Evolutionary conservation across 2,797 vertebrate genomes (phyloP), one percentile per base, ranked within the genome.

Genomic region (Tenualosa ilisha): DNA sequence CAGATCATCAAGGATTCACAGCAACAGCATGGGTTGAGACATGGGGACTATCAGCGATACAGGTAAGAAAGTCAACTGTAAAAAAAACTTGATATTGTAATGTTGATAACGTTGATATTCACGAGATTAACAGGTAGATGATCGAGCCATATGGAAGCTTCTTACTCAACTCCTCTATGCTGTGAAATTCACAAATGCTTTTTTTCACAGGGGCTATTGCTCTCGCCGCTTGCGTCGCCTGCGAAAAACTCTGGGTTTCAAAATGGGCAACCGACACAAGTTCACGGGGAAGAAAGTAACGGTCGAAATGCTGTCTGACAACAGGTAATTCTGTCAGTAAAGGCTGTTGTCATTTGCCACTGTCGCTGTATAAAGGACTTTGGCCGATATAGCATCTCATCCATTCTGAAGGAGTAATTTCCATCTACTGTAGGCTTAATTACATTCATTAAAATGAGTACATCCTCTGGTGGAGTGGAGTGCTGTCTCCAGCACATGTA

Each of bases 1-100:
- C 98, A 99, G 92, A 98, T 99, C 53, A 97, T 99, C 90, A 99
- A 99, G 90, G 98, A 99, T 84, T 99, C 98, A 0, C 98, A 99
- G 94, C 98, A 98, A 91, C 98, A 99, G 89, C 98, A 99, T 40
- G 98, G 98, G 9, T 94, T 99, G 91, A 94, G 98, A 24, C 98
- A 99, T 3, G 98, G 98, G 87, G 98, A 99, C 92, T 99, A 99
- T 91, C 98, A 99, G 94, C 96, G 98, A 93, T 99, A 99, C 95
- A 98, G 98, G 98, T 99, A 1, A 95, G 94, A 6, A 24, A 4
- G 6, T 15, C 6, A 20, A 31, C 63, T 17, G 24, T 12, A 11
- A 49, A 49, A 49, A 49, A 56, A 20, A 56, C 54, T 56, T 20
- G 17, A 20, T 3, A 20, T 15, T 37, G 31, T 72, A 6, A 31